These are phyloP conservation scores for Artemia sinica DNA, from an alignment of 2,888 invertebrate species.

Conservation along the genomic window DNA sequence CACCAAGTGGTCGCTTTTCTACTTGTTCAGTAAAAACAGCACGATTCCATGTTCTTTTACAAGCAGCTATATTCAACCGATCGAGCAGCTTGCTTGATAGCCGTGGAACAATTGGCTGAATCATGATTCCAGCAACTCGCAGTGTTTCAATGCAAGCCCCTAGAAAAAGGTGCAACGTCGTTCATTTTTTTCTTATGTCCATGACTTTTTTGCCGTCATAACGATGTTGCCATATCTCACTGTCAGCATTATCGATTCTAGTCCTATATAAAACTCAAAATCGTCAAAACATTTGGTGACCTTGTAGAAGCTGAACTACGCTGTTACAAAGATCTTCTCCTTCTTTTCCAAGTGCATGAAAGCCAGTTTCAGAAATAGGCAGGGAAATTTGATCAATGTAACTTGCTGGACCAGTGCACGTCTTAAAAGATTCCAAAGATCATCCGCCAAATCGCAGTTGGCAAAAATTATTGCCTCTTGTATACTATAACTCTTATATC, in stretches of 20 bases:
- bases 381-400: conserved; percentile 65
- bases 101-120: conserved; percentile 70
- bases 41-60: conserved; percentile 38
- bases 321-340: conserved; percentile 40
- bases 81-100: conserved; percentile 46
- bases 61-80: conserved; percentile 36
- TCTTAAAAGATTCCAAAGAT: conserved; percentile 70
- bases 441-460: conserved; percentile 79
- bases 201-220: conserved; percentile 57
- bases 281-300: conserved; percentile 51
- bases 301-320: conserved; percentile 42
- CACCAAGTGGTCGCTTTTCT: neutral
- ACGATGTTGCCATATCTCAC: conserved; percentile 65
- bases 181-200: conserved; percentile 38
- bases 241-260: conserved; percentile 54
- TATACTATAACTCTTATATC: conserved; percentile 70
- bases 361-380: conserved; percentile 35
- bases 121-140: conserved; percentile 55
- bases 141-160: conserved; percentile 68
- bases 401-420: conserved; percentile 53
- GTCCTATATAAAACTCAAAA: conserved; percentile 62
- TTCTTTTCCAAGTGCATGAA: conserved; percentile 30
- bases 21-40: neutral
- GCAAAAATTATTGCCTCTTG: conserved; percentile 52
- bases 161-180: conserved; percentile 51